Base-by-base conservation (phyloP, 2,888 invertebrate species). In the Sialis lutaria region DNA sequence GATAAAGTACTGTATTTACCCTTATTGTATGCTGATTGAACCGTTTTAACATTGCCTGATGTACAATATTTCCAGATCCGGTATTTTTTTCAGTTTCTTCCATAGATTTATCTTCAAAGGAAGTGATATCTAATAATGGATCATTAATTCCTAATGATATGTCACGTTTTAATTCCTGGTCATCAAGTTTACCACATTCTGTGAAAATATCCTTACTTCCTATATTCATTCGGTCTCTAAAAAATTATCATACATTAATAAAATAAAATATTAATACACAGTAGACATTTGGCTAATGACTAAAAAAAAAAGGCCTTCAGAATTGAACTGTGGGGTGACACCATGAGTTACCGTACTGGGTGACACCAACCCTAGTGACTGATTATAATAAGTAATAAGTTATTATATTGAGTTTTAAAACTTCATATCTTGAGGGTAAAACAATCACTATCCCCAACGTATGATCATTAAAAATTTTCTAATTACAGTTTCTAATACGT, bases 1-100 rank as follows among this genome's bases (percentile, higher is more conserved):
- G 22, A 22, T 2, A 22, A 22, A 22, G 4, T 22, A 22, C 4
- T 4, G 22, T 22, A 52, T 60, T 57, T 53, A 92, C 92, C 91
- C 93, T 93, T 57, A 93, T 92, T 53, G 95, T 95, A 69, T 96
- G 95, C 68, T 96, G 93, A 72, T 96, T 96, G 63, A 96, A 96
- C 54, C 90, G 74, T 64, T 91, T 87, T 48, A 95, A 93, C 84
- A 95, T 90, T 55, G 83, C 88, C 59, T 86, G 84, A 65, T 90
- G 89, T 54, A 89, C 82, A 55, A 74, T 77, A 55, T 80, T 79
- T 6, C 77, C 78, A 39, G 62, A 58, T 12, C 63, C 64, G 6
- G 60, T 51, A 10, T 63, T 55, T 56, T 69, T 72, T 50, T 73
- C 72, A 2, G 58, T 54, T 58, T 83, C 83, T 55, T 79, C 80